A percentile compares a stretch with the other conserved stretches of the same genome.
Evolutionary conservation across 2,888 invertebrate species (phyloP).

Genomic region (Pyrochroa serraticornis): DNA sequence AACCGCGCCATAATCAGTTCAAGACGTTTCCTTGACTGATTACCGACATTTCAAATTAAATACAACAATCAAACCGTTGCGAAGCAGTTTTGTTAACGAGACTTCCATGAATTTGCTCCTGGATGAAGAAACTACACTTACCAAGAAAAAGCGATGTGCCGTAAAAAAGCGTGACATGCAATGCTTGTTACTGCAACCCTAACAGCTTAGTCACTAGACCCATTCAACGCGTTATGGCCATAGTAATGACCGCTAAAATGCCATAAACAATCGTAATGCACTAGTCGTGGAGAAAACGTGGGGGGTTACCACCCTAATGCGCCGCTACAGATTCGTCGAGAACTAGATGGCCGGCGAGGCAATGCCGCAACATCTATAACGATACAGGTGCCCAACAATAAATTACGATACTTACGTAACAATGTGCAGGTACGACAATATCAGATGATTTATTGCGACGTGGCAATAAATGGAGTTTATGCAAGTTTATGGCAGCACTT

Average conservation of each 20-base stretch:
- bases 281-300: neutral
- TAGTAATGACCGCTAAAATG: no score
- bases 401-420: conserved; percentile 8
- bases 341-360: no score
- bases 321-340: no score
- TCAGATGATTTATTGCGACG: conserved; percentile 5
- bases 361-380: no score
- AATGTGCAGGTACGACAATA: conserved; percentile 7
- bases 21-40: conserved; percentile 16
- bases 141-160: conserved; percentile 21
- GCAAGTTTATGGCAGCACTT: neutral
- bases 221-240: no score
- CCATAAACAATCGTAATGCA: neutral
- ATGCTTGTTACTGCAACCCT: conserved; percentile 13
- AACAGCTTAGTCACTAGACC: no score
- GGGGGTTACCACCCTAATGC: no score
- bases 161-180: conserved; percentile 12
- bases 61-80: conserved; percentile 5
- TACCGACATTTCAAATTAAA: conserved; percentile 21
- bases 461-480: conserved; percentile 3
- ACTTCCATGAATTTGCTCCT: conserved; percentile 10
- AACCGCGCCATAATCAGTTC: conserved; percentile 15
- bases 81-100: conserved; percentile 13
- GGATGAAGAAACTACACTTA: no score
- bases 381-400: neutral